These are phyloP conservation scores for Sigmodon hispidus DNA, from an alignment of 2,113 vertebrate species.

Conservation along the genomic window DNA sequence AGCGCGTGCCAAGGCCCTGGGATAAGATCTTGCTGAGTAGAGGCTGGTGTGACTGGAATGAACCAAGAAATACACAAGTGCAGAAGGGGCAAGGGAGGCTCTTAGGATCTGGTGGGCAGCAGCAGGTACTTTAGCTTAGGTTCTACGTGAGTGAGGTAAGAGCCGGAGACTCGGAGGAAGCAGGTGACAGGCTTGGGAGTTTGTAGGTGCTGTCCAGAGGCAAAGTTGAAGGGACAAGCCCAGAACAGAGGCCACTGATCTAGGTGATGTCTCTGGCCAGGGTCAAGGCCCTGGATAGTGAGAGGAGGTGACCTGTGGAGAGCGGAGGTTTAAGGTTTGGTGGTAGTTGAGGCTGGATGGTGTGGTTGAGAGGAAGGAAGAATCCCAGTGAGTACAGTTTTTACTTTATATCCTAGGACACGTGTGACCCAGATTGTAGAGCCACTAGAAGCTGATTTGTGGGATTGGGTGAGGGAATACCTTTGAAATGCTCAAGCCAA, in stretches of 20 bases:
- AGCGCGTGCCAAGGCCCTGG: neutral
- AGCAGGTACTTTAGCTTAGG: neutral
- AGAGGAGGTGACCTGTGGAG: neutral
- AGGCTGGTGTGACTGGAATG: neutral
- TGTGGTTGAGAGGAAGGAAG: too few species aligned
- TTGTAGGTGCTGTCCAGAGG: neutral
- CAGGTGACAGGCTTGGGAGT: neutral
- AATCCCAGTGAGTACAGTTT: neutral
- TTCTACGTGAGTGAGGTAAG: neutral
- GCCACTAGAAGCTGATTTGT: neutral
- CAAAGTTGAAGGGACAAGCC: neutral
- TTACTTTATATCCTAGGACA: neutral
- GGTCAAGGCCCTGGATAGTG: neutral
- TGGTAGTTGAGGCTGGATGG: too few species aligned
- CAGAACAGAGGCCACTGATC: too few species aligned
- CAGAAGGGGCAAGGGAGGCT: neutral
- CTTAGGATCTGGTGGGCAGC: neutral
- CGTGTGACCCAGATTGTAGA: neutral
- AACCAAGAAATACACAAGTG: neutral
- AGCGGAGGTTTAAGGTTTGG: neutral
- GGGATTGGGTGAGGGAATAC: neutral
- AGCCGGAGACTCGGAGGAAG: neutral
- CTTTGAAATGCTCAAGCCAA: neutral
- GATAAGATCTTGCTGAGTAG: neutral
- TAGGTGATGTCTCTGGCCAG: neutral